Evolutionary conservation across 2,888 invertebrate genomes (phyloP).

Genomic region (Criorhina ranunculi): DNA sequence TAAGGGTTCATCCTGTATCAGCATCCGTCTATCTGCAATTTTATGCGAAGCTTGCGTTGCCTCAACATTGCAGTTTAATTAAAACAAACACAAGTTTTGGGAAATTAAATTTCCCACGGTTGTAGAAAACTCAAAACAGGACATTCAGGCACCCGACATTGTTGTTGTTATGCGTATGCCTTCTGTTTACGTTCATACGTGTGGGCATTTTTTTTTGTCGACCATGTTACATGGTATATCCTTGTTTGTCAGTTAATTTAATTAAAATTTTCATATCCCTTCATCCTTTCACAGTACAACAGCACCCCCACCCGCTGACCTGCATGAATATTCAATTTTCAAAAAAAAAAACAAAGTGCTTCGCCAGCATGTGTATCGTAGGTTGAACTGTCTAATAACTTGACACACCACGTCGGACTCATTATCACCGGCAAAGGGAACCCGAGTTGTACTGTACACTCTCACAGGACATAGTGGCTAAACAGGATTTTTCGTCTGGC

Average conservation of each 20-base stretch:
- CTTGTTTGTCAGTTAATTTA: slow-evolving; percentile 63
- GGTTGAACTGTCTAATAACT: neutral
- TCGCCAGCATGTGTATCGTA: neutral
- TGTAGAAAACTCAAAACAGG: too few species aligned
- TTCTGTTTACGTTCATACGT: neutral
- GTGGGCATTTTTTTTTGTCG: neutral
- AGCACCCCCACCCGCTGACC: slow-evolving; percentile 3
- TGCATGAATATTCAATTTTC: slow-evolving; percentile 35
- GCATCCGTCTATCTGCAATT: neutral
- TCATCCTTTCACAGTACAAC: neutral
- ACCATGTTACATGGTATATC: neutral
- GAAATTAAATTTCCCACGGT: slow-evolving; percentile 31
- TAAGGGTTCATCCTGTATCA: too few species aligned
- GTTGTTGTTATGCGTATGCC: neutral
- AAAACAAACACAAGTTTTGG: slow-evolving; percentile 50
- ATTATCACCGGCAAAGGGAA: neutral
- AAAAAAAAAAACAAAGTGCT: slow-evolving; percentile 12
- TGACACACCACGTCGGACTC: slow-evolving; percentile 1
- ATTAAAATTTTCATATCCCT: slow-evolving; percentile 61
- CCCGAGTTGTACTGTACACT: slow-evolving; percentile 2
- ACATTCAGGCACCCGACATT: neutral
- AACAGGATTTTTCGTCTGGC: slow-evolving; percentile 6
- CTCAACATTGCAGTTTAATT: slow-evolving; percentile 36
- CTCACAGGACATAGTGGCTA: neutral
- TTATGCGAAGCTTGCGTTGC: neutral